Evolutionary conservation across 1,140 invertebrate genomes (phyloP).

Genomic region (Nasonia longicornis): DNA sequence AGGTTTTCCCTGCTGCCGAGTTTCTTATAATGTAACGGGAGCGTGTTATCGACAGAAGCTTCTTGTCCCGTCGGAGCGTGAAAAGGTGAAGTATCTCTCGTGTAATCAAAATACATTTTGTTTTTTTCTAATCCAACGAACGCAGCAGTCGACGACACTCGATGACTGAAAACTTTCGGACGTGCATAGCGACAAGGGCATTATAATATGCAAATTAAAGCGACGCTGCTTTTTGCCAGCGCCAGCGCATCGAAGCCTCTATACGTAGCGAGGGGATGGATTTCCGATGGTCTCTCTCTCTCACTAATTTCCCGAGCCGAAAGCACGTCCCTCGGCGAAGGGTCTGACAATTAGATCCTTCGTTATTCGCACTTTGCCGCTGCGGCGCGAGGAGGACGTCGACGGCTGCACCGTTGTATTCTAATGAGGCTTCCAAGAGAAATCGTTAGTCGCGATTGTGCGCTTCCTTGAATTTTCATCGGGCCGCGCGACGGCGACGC

Average conservation of each 20-base stretch:
- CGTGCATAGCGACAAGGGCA: neutral
- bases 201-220: neutral
- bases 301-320: conserved; percentile 37
- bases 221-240: neutral
- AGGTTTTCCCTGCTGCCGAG: neutral
- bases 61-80: neutral
- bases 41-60: neutral
- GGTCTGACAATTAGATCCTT: conserved; percentile 42
- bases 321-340: conserved; percentile 3
- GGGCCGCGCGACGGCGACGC: neutral
- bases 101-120: too few relatives aligned
- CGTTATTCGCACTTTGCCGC: conserved; percentile 41
- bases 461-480: conserved; percentile 39
- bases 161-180: too few relatives aligned
- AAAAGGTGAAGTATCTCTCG: neutral
- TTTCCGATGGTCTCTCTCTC: neutral
- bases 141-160: neutral
- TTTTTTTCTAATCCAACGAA: too few relatives aligned
- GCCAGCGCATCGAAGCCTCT: too few relatives aligned
- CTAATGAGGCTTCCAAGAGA: conserved; percentile 44
- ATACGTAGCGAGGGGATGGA: neutral
- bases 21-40: neutral
- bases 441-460: conserved; percentile 42
- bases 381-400: neutral
- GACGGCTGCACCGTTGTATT: conserved; percentile 26